A percentile compares a stretch with the other conserved stretches of the same genome.
These are phyloP conservation scores for Pinctada fucata DNA, from an alignment of 2,888 invertebrate genomes.

Conservation along the genomic window DNA sequence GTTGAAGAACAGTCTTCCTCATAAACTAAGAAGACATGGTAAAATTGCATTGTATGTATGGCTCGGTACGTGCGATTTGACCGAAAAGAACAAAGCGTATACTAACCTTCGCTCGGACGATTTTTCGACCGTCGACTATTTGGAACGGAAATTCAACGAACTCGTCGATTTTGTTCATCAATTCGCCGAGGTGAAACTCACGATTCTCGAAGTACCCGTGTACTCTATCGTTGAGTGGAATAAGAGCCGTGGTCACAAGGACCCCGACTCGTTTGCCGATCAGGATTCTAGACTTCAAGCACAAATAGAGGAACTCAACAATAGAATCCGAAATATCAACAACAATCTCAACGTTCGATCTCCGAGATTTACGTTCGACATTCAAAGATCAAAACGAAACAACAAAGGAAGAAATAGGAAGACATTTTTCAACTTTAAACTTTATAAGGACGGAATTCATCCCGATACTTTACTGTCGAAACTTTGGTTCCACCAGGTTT, in stretches of 20 bases:
- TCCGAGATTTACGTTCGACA: not conserved
- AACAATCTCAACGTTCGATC: not conserved
- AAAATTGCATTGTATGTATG: too few species aligned
- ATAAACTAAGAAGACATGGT: too few species aligned
- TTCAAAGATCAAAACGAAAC: not conserved
- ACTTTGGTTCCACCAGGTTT: not conserved
- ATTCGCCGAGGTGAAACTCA: not conserved
- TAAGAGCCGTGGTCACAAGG: not conserved
- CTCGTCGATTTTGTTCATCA: conserved; percentile 7
- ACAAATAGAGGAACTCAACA: not conserved
- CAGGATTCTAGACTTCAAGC: conserved; percentile 1
- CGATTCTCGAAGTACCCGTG: not conserved
- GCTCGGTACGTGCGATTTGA: too few species aligned
- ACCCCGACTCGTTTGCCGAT: not conserved
- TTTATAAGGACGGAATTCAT: not conserved
- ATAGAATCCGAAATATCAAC: not conserved
- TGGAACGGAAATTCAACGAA: conserved; percentile 14
- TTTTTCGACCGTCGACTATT: conserved; percentile 7
- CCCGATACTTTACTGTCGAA: not conserved
- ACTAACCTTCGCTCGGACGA: conserved; percentile 10
- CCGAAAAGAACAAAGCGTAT: conserved; percentile 14
- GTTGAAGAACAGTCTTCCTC: too few species aligned
- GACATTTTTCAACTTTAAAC: not conserved
- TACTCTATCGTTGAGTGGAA: not conserved
- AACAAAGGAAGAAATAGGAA: not conserved